Base-by-base conservation (phyloP, 2,797 vertebrate genomes). In the Erethizon dorsatum region DNA sequence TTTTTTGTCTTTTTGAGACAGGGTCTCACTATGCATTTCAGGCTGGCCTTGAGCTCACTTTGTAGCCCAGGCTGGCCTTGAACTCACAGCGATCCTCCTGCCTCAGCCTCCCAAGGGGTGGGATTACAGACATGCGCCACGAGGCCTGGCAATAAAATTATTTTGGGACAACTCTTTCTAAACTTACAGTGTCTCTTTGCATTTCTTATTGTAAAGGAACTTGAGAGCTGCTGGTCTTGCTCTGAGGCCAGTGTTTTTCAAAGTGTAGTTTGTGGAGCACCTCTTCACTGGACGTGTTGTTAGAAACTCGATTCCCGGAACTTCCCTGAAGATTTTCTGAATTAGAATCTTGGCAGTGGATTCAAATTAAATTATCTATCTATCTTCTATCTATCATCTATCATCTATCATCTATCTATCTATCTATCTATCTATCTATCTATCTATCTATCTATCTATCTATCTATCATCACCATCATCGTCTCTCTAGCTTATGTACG, bases 301-400 rank as follows among this genome's bases (percentile, higher is more conserved):
- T 52, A 28, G 54, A 93, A 92, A 65, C 54, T 88, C 37, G 88
- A 71, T 93, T 91, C 86, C 31, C 77, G n/a, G 33, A 91, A 88
- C 24, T 20, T 61, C 11, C 22, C 6, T n/a, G n/a, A 83, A 88
- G 47, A 65, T 65, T 89, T 94, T 83, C 65, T 79, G 75, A 83
- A 61, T 83, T 88, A 79, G 6, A 83, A 88, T 83, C 5, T 10
- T 63, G 37, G 1, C 6, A 57, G 13, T 83, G 8, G 6, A 26
- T 65, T 14, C 18, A 52, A 24, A 7, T 47, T 37, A 73, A 83
- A 83, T 86, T 18, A 2, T 54, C 33, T 63, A 0, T 71, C 20
- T 41, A 5, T 26, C 59, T 61, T n/a, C 69, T 22, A 3, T 59
- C 37, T 61, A 0, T 75, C 22, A n/a, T 54, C 7, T 54, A 20